A percentile compares a stretch with the other conserved stretches of the same genome.
These are phyloP conservation scores for Coregonus clupeaformis DNA, from an alignment of 2,113 vertebrate genomes.

Conservation along the genomic window DNA sequence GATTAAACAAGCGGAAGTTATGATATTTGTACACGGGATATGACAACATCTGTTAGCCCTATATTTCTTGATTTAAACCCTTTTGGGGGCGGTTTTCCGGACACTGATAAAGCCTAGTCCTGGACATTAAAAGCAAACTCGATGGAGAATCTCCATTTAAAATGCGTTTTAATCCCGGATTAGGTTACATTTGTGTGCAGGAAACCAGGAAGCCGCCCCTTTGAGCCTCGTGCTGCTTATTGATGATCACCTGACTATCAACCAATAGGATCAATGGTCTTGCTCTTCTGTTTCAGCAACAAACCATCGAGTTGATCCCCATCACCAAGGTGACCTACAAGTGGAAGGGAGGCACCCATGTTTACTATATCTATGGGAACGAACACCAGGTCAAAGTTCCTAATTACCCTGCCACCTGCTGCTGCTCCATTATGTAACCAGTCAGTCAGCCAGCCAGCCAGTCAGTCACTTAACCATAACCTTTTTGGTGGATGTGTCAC, in stretches of 20 bases:
- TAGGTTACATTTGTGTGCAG: background rate
- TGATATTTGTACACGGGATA: background rate
- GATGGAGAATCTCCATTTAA: too few species aligned
- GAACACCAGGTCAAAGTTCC: constrained; percentile 66
- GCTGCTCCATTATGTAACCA: constrained; percentile 62
- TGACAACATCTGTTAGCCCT: background rate
- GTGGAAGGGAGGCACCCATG: constrained; percentile 68
- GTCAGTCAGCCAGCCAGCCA: too few species aligned
- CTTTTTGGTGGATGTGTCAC: background rate
- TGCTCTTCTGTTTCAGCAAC: constrained; percentile 65
- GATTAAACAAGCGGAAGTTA: background rate
- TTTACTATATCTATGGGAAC: constrained; percentile 75
- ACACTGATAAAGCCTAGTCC: too few species aligned
- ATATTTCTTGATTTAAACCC: too few species aligned
- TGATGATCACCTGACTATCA: background rate
- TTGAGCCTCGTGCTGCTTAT: background rate
- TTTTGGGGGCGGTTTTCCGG: too few species aligned
- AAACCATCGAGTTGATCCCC: constrained; percentile 78
- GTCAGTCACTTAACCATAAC: background rate
- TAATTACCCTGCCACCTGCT: constrained; percentile 75
- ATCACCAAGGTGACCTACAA: constrained; percentile 73
- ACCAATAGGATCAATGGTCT: too few species aligned
- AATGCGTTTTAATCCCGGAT: background rate
- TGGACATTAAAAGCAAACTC: too few species aligned
- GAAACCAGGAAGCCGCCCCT: too few species aligned